Evolutionary conservation across 2,113 vertebrate species (phyloP), one percentile per base, ranked within the genome.

Genomic region (Protobothrops mucrosquamatus): DNA sequence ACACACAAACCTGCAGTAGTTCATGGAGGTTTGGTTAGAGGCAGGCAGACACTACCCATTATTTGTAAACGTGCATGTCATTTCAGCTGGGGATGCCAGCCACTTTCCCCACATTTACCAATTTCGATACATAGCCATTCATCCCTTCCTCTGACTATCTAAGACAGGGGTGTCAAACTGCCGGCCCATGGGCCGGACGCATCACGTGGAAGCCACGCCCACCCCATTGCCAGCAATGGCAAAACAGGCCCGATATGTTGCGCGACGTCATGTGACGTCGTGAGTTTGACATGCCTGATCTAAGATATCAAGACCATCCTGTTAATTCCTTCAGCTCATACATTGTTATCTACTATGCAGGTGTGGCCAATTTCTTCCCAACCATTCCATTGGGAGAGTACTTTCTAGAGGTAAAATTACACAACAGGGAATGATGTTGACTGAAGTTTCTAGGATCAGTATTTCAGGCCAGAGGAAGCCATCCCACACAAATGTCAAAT

Each of bases 1-100:
- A 96, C 99, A 99, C 91, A 99, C 99, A 94, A 99, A 99, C 97
- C 98, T 99, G 94, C 26, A 55, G 57, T 1, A 46, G 85, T 39
- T 39, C 54, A 22, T 29, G 94, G 23, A 88, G 94, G 14, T 22
- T 12, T 18, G 52, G 57, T 46, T 34, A 87, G 51, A 46, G 34
- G 20, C 51, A 88, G 20, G 51, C 18, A 6, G 6, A 74, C 22
- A 26, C 54, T 81, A 39, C 15, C 2, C 5, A 1, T 12, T 3
- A 6, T 22, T 29, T 54, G 11, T 39, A 55, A 26, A 10, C 12
- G 2, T 86, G 22, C 64, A 22, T 10, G 10, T 39, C 9, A 39
- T 81, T 54, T 57, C 56, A 51, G 8, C 4, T 89, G n/a, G 8
- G 51, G 26, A 9, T 23, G 8, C 54, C 90, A 43, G 20, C 85